Evolutionary conservation across 2,888 invertebrate species (phyloP), one percentile per base, ranked within the genome.

Genomic region (Ornithoptera alexandrae): DNA sequence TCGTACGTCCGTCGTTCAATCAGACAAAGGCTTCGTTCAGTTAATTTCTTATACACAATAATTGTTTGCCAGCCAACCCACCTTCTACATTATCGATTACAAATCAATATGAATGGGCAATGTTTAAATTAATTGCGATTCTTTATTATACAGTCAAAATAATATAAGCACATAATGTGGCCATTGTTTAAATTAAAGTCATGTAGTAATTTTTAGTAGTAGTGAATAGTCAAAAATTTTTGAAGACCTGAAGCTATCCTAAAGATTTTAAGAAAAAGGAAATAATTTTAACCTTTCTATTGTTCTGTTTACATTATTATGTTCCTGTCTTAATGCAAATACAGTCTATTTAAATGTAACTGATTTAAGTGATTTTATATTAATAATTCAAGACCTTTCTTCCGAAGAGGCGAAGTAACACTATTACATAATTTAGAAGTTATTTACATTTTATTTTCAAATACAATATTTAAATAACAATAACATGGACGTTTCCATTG

Each of bases 31-130:
- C 60, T 42, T 30, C 53, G 53, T 69, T 65, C 24, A 53, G 61
- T 69, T 46, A 46, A 58, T 62, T 69, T 60, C 53, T 65, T 39
- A 18, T 60, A 65, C 42, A 61, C 64, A 69, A 69, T 42, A 46
- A 62, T n/a, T 65, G 58, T 69, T 65, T 30, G 61, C 57, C 57
- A 46, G 58, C 42, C 24, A 46, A 62, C 8, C 42, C 57, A 24
- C 57, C 62, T 53, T 36, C n/a, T 50, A n/a, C 15, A 22, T 22
- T 61, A 60, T 65, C 64, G 68, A 59, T 68, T 30, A 68, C 50
- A 36, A 68, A 63, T 63, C 63, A 24, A 63, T 63, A 68, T 50
- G 50, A 68, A 63, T 63, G 36, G 39, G 15, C 22, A 30, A 63
- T 63, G 60, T 68, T 63, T 58, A 59, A 62, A 18, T 50, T 63